phyloP scores from a whole-genome alignment of 2,113 vertebrate genomes.

The Tympanuchus pallidicinctus region DNA sequence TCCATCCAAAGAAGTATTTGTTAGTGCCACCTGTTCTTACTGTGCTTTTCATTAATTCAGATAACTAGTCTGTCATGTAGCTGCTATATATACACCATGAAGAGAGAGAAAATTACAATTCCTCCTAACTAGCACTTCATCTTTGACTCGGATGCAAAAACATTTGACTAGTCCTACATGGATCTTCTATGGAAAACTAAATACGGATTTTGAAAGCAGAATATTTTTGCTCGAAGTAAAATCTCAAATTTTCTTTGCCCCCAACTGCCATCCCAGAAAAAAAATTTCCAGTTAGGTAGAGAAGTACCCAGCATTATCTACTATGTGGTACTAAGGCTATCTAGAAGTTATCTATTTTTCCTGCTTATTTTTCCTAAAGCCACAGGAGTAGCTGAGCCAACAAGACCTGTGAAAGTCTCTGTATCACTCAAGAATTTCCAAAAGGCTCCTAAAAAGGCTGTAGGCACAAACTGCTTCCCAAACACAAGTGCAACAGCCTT shows the following conservation, averaged over 20 bases:
- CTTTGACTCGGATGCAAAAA: not conserved
- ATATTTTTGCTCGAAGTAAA: not conserved
- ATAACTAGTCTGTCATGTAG: not conserved
- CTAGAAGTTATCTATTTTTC: rapidly evolving
- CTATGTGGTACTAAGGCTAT: not conserved
- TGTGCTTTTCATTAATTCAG: not conserved
- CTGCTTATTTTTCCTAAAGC: not conserved
- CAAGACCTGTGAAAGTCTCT: not conserved
- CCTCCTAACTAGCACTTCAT: not conserved
- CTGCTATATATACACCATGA: not conserved
- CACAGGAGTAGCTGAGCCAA: not conserved
- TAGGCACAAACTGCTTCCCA: not conserved
- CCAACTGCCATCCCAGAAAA: not conserved
- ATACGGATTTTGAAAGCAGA: not conserved
- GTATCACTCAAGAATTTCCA: not conserved
- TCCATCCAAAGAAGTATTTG: not conserved
- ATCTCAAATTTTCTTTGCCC: not conserved
- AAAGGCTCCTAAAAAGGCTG: not conserved
- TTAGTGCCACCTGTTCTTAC: not conserved
- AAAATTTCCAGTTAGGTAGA: rapidly evolving
- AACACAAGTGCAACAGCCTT: not conserved
- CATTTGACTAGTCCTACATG: not conserved
- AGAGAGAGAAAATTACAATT: not conserved
- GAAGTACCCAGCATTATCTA: rapidly evolving
- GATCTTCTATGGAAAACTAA: not conserved